Conservation (phyloP, 1,140 invertebrate genomes). For the Penaeus vannamei region DNA sequence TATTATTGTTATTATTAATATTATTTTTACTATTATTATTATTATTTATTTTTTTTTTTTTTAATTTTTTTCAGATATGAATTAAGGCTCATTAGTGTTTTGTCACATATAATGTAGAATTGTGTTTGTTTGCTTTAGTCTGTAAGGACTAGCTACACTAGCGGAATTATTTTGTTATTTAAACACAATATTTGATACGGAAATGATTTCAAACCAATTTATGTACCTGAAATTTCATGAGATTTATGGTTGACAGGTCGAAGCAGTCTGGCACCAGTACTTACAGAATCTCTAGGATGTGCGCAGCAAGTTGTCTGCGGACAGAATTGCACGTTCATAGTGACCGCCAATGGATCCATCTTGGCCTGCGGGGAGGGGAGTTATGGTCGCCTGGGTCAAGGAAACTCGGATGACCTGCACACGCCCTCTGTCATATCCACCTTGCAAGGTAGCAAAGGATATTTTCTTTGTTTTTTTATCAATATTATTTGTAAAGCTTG, state of each 20-base stretch:
- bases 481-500: background rate
- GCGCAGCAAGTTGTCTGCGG: conserved; percentile 79
- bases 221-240: background rate
- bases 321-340: conserved; percentile 78
- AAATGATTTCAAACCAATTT: too few relatives aligned
- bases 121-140: too few relatives aligned
- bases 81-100: too few relatives aligned
- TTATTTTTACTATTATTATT: too few relatives aligned
- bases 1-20: too few relatives aligned
- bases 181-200: too few relatives aligned
- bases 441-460: conserved; percentile 75
- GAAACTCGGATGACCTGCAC: conserved; percentile 78
- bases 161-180: too few relatives aligned
- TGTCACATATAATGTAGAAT: too few relatives aligned
- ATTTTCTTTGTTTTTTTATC: background rate
- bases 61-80: too few relatives aligned
- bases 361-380: conserved; percentile 77
- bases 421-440: conserved; percentile 78
- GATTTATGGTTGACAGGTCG: conserved; percentile 28
- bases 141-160: too few relatives aligned
- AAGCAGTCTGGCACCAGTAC: conserved; percentile 70
- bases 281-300: conserved; percentile 73
- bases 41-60: too few relatives aligned
- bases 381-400: conserved; percentile 77
- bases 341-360: conserved; percentile 76